A percentile compares a stretch with the other conserved stretches of the same genome.
phyloP scores from a whole-genome alignment of 64 coral and sea anemone genomes.

The Hydrozoanthus tunicans region DNA sequence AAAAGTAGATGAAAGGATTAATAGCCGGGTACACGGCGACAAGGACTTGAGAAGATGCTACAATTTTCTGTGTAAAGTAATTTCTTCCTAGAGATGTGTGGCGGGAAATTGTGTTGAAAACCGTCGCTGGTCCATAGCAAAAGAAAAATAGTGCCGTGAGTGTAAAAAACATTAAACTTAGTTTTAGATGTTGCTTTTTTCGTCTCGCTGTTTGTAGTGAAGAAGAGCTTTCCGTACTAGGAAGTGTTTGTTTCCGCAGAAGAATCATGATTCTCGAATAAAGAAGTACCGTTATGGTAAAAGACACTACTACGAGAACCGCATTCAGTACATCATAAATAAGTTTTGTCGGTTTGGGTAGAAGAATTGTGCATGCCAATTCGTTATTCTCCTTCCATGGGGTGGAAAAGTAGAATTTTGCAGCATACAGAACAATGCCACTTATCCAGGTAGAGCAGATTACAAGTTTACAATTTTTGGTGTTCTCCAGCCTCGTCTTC shows the following conservation, averaged over 20 bases:
- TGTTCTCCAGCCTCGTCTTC: neutral
- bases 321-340: conserved; percentile 1
- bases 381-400: neutral
- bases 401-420: neutral
- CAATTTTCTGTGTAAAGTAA: neutral
- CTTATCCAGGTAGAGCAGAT: conserved; percentile 7
- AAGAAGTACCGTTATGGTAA: neutral
- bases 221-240: neutral
- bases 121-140: neutral
- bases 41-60: neutral
- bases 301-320: neutral
- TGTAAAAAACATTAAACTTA: conserved; percentile 29
- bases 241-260: neutral
- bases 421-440: neutral
- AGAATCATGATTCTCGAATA: conserved; percentile 25
- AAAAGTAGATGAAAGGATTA: neutral
- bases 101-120: neutral
- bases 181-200: conserved; percentile 8
- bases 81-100: neutral
- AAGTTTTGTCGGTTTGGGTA: neutral
- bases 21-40: neutral
- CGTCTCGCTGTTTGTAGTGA: conserved; percentile 8
- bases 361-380: neutral
- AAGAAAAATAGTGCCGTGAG: neutral
- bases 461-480: neutral